Conservation (phyloP, 1,140 invertebrate species). For the Dendrolimus kikuchii region DNA sequence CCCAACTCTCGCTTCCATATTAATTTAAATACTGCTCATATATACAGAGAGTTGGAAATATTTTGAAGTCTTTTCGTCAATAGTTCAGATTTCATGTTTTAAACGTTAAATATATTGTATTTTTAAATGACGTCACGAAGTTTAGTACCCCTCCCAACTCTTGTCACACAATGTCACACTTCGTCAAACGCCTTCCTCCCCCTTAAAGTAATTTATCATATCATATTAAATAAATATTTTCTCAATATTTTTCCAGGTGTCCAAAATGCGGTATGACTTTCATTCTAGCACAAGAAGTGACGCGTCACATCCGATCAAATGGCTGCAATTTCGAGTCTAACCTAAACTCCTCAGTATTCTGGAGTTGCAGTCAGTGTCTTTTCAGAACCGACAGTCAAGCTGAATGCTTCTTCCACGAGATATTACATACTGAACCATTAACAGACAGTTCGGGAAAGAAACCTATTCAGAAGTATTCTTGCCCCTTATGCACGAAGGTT, state of each 20-base stretch:
- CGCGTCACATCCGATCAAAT: slow-evolving; percentile 76
- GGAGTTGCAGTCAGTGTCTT: slow-evolving; percentile 65
- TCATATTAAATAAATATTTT: slow-evolving; percentile 4
- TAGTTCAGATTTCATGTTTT: too few species aligned
- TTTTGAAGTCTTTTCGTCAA: too few species aligned
- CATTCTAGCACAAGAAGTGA: slow-evolving; percentile 80
- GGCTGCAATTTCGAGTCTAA: slow-evolving; percentile 63
- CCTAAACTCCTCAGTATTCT: slow-evolving; percentile 36
- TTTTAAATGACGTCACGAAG: too few species aligned
- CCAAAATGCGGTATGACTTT: slow-evolving; percentile 79
- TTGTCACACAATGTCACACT: too few species aligned
- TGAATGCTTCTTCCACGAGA: slow-evolving; percentile 78
- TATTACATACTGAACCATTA: slow-evolving; percentile 71
- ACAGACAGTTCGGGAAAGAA: slow-evolving; percentile 37
- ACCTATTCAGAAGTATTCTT: slow-evolving; percentile 71
- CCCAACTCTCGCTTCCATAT: too few species aligned
- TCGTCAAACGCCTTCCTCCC: too few species aligned
- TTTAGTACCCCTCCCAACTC: too few species aligned
- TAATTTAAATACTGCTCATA: too few species aligned
- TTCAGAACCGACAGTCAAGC: slow-evolving; percentile 66
- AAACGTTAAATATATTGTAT: too few species aligned
- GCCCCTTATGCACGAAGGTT: slow-evolving; percentile 78
- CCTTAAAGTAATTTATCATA: too few species aligned
- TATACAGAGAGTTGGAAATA: too few species aligned
- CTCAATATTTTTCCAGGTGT: slow-evolving; percentile 74